Conservation (phyloP, 2,797 vertebrate species). For the Rhabdophis nuchalis region DNA sequence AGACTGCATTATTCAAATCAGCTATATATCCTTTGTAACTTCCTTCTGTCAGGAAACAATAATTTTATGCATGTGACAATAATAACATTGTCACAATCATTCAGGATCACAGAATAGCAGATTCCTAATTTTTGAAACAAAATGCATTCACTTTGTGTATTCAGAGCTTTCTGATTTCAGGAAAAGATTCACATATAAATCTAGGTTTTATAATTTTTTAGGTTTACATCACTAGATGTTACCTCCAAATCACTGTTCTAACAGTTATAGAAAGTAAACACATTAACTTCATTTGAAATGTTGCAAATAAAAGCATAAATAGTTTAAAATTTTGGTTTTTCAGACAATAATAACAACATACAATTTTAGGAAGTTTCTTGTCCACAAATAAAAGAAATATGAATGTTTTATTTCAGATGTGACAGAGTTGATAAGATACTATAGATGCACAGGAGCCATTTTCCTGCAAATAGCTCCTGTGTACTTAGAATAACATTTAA, state of each 20-base stretch:
- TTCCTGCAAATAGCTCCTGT: not conserved
- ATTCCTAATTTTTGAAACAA: not conserved
- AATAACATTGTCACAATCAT: not conserved
- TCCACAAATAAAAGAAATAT: not conserved
- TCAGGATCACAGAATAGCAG: not conserved
- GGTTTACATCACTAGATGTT: not conserved
- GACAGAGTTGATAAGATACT: not conserved
- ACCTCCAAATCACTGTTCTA: not conserved
- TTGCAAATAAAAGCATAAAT: not conserved
- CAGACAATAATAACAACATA: not conserved
- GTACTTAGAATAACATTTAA: not conserved
- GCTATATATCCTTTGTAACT: conserved; percentile 29
- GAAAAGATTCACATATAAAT: not conserved
- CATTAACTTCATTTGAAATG: not conserved
- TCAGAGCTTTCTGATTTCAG: not conserved
- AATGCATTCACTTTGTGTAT: not conserved
- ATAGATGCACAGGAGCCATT: not conserved
- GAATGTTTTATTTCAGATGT: not conserved
- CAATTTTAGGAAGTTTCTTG: not conserved
- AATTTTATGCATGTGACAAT: not conserved
- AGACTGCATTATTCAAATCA: conserved; percentile 58
- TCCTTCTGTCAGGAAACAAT: conserved; percentile 7
- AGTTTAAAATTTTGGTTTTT: not conserved
- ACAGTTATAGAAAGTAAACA: not conserved
- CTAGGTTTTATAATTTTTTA: not conserved